These are phyloP conservation scores for Hypsopygia costalis DNA, from an alignment of 2,888 invertebrate species.

Conservation along the genomic window DNA sequence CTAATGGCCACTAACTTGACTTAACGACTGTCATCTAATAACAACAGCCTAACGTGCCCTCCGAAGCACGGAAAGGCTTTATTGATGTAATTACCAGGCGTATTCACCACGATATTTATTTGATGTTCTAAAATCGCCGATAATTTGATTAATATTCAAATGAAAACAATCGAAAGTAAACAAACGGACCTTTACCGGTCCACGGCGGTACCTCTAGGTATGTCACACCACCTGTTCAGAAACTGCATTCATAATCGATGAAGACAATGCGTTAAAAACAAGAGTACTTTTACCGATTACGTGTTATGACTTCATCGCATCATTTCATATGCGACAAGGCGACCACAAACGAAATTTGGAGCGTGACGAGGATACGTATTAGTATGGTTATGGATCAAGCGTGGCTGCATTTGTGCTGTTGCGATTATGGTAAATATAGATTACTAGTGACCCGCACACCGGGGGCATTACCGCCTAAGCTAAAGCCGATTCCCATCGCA, in stretches of 20 bases:
- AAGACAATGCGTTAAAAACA: conserved; percentile 9
- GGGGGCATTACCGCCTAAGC: too few species aligned
- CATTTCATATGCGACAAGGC: conserved; percentile 30
- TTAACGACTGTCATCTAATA: too few species aligned
- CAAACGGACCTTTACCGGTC: conserved; percentile 1
- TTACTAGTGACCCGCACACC: too few species aligned
- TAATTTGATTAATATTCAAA: too few species aligned
- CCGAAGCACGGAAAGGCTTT: too few species aligned
- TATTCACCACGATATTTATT: too few species aligned
- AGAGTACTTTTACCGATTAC: conserved; percentile 38
- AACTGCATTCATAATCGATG: conserved; percentile 7
- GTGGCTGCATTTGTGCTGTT: not conserved
- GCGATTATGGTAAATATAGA: conserved; percentile 20
- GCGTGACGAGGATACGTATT: conserved; percentile 25
- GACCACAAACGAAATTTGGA: conserved; percentile 37
- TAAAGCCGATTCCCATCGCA: too few species aligned
- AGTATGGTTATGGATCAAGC: not conserved
- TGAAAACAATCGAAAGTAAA: conserved; percentile 5
- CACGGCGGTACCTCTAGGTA: not conserved
- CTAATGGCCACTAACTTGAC: too few species aligned
- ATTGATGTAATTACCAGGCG: too few species aligned
- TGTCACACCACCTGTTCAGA: conserved; percentile 1
- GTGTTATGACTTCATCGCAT: conserved; percentile 47
- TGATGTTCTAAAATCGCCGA: too few species aligned
- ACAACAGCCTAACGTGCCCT: too few species aligned